Evolutionary conservation across 2,113 vertebrate genomes (phyloP).

Genomic region (Ochotona curzoniae): DNA sequence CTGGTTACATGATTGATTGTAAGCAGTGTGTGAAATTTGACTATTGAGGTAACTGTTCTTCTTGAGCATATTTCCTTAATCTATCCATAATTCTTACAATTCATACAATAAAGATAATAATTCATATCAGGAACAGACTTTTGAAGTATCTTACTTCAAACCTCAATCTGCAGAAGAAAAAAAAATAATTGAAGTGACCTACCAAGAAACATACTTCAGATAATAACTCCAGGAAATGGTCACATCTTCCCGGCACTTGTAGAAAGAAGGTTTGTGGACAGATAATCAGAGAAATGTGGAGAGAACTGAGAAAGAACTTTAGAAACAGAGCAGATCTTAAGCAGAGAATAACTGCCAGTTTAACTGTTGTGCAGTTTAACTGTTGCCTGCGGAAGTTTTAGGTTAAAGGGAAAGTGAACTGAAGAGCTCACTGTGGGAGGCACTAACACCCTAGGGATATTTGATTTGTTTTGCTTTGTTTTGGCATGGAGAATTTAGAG

Average conservation of each 20-base stretch:
- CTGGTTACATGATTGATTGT: neutral
- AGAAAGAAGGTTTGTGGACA: neutral
- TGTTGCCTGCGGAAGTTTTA: neutral
- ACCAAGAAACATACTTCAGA: neutral
- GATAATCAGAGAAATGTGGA: neutral
- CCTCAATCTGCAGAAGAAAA: neutral
- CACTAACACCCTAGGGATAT: rapidly evolving
- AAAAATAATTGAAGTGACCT: neutral
- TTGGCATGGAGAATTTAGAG: neutral
- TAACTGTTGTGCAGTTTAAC: too few relatives aligned
- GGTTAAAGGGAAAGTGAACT: neutral
- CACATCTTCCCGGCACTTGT: neutral
- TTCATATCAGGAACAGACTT: neutral
- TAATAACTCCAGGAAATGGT: neutral
- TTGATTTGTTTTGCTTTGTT: neutral
- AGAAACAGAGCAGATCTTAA: neutral
- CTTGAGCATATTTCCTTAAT: neutral
- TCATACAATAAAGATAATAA: neutral
- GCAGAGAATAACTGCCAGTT: neutral
- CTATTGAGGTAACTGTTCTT: neutral
- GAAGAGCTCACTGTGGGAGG: neutral
- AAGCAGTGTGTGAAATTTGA: neutral
- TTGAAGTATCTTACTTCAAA: neutral
- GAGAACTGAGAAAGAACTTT: neutral
- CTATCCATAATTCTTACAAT: neutral